These are phyloP conservation scores for Petrophora chlorosata DNA, from an alignment of 2,888 invertebrate genomes.

Conservation along the genomic window DNA sequence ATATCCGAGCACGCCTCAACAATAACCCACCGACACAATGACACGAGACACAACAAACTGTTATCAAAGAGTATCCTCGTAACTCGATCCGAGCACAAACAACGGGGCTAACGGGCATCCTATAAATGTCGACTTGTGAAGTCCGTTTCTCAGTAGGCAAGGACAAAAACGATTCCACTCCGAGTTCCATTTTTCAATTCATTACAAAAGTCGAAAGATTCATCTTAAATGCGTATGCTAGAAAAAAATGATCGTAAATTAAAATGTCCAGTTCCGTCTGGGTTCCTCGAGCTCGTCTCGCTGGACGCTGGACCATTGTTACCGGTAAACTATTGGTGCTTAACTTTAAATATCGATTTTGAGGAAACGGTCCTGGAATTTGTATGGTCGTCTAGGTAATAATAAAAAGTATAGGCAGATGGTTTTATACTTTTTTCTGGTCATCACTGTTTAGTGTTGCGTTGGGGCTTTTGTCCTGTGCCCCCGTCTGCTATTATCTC, in stretches of 20 bases:
- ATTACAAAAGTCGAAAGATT: constrained; percentile 78
- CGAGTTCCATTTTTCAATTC: constrained; percentile 77
- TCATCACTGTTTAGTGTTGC: constrained; percentile 67
- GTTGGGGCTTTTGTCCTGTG: constrained; percentile 75
- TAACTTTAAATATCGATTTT: constrained; percentile 78
- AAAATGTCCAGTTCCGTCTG: constrained; percentile 73
- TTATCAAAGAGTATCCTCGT: constrained; percentile 67
- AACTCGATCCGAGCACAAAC: constrained; percentile 67
- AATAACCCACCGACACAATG: constrained; percentile 65
- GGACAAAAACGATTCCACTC: constrained; percentile 71
- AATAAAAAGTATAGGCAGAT: constrained; percentile 69
- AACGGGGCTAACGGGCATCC: constrained; percentile 61
- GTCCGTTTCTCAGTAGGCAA: constrained; percentile 77
- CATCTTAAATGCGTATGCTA: constrained; percentile 72
- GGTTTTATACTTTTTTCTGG: constrained; percentile 68
- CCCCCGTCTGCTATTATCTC: constrained; percentile 76
- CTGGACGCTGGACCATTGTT: constrained; percentile 62
- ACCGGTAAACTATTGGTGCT: constrained; percentile 72
- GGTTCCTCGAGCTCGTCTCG: constrained; percentile 57
- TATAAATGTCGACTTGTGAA: constrained; percentile 76
- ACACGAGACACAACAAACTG: constrained; percentile 65
- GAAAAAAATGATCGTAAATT: constrained; percentile 80
- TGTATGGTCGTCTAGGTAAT: constrained; percentile 57
- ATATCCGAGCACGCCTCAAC: constrained; percentile 59
- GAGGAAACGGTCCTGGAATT: constrained; percentile 70